A percentile compares a stretch with the other conserved stretches of the same genome.
phyloP scores from a whole-genome alignment of 2,888 invertebrate species.

The Phyto melanocephala region DNA sequence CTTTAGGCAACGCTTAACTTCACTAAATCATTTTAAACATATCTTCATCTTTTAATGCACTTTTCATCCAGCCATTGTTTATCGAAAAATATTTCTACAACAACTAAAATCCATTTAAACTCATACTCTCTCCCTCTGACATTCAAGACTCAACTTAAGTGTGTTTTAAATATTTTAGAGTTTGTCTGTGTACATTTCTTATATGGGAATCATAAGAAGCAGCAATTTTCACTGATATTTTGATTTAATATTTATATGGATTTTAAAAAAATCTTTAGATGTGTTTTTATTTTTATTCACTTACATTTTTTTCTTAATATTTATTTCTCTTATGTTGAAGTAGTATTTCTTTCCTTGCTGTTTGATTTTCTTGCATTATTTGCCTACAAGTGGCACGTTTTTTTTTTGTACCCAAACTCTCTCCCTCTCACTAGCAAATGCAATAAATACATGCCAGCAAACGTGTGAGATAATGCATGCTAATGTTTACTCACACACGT shows the following conservation, averaged over 20 bases:
- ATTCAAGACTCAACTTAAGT: background rate
- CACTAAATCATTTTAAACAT: background rate
- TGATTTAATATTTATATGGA: conserved; percentile 53
- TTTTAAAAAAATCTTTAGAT: conserved; percentile 29
- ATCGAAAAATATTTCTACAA: conserved; percentile 1
- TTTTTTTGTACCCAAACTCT: background rate
- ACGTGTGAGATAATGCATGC: conserved; percentile 19
- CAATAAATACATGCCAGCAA: background rate
- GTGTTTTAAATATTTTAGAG: conserved; percentile 3
- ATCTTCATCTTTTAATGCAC: background rate
- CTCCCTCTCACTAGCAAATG: background rate
- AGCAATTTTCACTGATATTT: conserved; percentile 12
- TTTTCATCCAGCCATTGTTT: background rate
- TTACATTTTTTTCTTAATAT: background rate
- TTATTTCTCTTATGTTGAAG: conserved; percentile 6
- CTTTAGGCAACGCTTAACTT: too few species aligned
- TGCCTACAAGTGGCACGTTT: conserved; percentile 61
- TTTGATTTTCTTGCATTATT: conserved; percentile 60
- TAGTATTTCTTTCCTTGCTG: conserved; percentile 10
- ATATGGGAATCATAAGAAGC: conserved; percentile 19
- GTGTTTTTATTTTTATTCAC: conserved; percentile 31
- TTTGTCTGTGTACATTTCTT: conserved; percentile 4
- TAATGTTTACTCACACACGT: background rate
- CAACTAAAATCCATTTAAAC: conserved; percentile 43
- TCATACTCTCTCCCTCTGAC: background rate